Base-by-base conservation (phyloP, 2,888 invertebrate genomes). In the Tiliacea aurago region DNA sequence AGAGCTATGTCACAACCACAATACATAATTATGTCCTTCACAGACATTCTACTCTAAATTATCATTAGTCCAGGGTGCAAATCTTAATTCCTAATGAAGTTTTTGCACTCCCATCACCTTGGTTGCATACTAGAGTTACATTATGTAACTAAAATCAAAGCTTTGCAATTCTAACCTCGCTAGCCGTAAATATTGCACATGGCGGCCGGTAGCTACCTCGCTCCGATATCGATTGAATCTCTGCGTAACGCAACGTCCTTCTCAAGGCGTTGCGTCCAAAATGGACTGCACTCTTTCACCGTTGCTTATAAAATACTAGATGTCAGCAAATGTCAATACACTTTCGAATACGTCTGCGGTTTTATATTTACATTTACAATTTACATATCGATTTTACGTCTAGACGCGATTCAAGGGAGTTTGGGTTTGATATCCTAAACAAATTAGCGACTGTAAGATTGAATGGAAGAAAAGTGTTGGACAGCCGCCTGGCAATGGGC, bases 381-480 rank as follows among this genome's bases (percentile, higher is more conserved):
- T n/a, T n/a, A 69, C 69, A 61, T 76, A 84, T 81, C 64, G 85
- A 81, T 81, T 84, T 84, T 71, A 71, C 33, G 81, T 81, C 85
- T 81, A 84, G 81, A 84, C 85, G 9, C 9, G 68, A 73, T 81
- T 69, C 45, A 76, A 69, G 77, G 71, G 66, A 81, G 68, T 71
- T 79, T 68, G 33, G 43, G 64, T 70, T 84, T 70, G 76, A 81
- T 76, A 69, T 81, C 61, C 51, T 76, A 71, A 84, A 80, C 81
- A 70, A 70, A 81, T 84, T 81, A 81, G 58, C 33, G 41, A 69
- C 55, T 61, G 81, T 28, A 76, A 70, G 70, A 84, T 81, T 62
- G 56, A 80, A 81, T 70, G 64, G 81, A 80, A 71, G 70, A 71
- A 76, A 61, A 62, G 51, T 45, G 84, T 80, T 59, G 67, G 80